These are phyloP conservation scores for Myotis davidii DNA, from an alignment of 2,113 vertebrate genomes.

Conservation along the genomic window DNA sequence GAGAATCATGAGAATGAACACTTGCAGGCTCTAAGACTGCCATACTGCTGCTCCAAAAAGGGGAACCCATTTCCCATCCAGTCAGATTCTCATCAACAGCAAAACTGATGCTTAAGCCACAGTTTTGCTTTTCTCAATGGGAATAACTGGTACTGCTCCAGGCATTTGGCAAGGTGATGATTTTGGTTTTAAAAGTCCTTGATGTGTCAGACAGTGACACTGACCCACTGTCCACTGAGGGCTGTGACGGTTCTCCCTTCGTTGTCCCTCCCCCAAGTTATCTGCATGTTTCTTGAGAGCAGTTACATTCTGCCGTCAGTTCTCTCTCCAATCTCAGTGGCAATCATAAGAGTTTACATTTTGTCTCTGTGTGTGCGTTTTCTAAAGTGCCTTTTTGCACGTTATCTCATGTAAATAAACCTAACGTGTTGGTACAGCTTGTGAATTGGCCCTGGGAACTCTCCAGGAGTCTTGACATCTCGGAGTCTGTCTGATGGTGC, in stretches of 20 bases:
- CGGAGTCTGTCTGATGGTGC: neutral
- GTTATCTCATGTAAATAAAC: neutral
- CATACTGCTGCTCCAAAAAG: neutral
- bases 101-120: neutral
- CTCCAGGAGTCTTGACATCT: neutral
- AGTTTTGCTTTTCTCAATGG: neutral
- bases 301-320: neutral
- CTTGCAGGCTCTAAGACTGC: neutral
- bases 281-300: neutral
- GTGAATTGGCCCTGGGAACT: neutral
- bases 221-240: neutral
- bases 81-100: neutral
- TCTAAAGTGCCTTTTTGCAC: neutral
- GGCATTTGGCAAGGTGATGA: neutral
- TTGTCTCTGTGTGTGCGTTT: neutral
- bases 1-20: neutral
- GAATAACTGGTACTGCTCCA: neutral
- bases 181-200: slow-evolving; percentile 7
- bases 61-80: neutral
- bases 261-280: neutral
- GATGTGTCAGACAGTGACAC: neutral
- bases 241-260: neutral
- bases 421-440: neutral
- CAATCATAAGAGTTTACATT: neutral
- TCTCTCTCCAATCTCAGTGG: neutral